phyloP scores from a whole-genome alignment of 2,113 vertebrate species.

The Phycodurus eques region DNA sequence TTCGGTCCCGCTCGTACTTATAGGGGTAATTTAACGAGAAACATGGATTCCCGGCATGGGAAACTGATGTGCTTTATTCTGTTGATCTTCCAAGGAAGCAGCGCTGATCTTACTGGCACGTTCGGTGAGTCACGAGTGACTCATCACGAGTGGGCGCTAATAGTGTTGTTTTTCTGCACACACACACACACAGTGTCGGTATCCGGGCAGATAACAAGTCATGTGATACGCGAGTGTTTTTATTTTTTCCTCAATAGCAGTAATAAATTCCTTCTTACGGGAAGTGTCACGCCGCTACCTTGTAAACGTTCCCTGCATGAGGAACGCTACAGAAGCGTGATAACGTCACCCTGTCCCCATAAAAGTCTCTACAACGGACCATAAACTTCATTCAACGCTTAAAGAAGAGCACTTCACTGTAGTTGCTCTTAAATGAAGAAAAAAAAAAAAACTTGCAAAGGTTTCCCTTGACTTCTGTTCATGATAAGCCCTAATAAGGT shows the following conservation, averaged over 20 bases:
- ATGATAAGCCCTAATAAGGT: neutral
- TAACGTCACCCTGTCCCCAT: neutral
- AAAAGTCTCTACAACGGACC: neutral
- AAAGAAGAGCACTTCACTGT: neutral
- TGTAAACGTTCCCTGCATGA: neutral
- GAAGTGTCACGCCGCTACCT: conserved; percentile 7
- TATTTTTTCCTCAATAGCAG: conserved; percentile 26
- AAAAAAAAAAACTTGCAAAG: neutral
- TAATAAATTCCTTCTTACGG: conserved; percentile 32
- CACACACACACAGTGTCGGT: conserved; percentile 25
- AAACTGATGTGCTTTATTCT: neutral
- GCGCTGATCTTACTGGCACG: conserved; percentile 61
- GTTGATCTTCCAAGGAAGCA: conserved; percentile 49
- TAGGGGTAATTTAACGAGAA: conserved; percentile 8
- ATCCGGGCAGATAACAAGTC: conserved; percentile 66
- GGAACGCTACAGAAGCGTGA: neutral
- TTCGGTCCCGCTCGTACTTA: neutral
- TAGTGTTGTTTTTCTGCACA: conserved; percentile 29
- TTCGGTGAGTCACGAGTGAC: conserved; percentile 66
- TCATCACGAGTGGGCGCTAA: conserved; percentile 64
- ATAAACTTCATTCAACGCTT: neutral
- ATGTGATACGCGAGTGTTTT: conserved; percentile 42
- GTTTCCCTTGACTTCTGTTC: neutral
- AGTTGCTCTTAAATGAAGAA: no score
- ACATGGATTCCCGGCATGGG: conserved; percentile 51